Evolutionary conservation across 1,140 invertebrate genomes (phyloP), one percentile per base, ranked within the genome.

Genomic region (Zaprionus lachaisei): DNA sequence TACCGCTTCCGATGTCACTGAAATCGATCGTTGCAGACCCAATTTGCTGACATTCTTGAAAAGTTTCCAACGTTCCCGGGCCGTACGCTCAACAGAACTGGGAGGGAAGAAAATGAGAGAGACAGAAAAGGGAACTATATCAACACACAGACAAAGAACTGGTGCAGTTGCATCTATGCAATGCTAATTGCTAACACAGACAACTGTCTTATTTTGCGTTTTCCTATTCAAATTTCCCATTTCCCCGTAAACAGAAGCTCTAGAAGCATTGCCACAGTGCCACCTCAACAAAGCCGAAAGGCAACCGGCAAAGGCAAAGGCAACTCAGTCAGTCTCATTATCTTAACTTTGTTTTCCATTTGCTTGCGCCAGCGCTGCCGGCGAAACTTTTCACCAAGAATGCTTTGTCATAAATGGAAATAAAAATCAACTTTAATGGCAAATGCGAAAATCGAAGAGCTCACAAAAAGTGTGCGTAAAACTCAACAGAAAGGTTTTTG

Each of bases 51-150:
- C 93, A 24, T 95, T 93, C 70, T 94, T 94, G 12, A 95, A 92
- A 17, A 96, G 83, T 55, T 95, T 94, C 94, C 95, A 95, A 41
- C 95, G 93, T 77, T 96, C 95, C 60, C 94, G 93, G 2, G 95
- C 94, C 1, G 95, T 95, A 41, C 92, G 93, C 11, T 93, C 92
- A 3, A 41, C 64, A 20, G 38, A 11, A 72, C 79, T 81, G 14
- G 28, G 5, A 41, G 4, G n/a, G 11, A 2, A 54, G 11, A 28
- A 56, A 24, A 14, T 22, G 20, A 31, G 12, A 24, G 15, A 24
- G 15, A 62, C 7, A 49, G 22, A 65, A 22, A 41, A 11, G 24
- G 6, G 4, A 26, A 26, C 24, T 26, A 26, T n/a, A 37, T 9
- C n/a, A 11, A 51, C 37, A 17, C 1, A 26, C 12, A 26, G 9